Evolutionary conservation across 2,113 vertebrate species (phyloP), one percentile per base, ranked within the genome.

Genomic region (Parus major): DNA sequence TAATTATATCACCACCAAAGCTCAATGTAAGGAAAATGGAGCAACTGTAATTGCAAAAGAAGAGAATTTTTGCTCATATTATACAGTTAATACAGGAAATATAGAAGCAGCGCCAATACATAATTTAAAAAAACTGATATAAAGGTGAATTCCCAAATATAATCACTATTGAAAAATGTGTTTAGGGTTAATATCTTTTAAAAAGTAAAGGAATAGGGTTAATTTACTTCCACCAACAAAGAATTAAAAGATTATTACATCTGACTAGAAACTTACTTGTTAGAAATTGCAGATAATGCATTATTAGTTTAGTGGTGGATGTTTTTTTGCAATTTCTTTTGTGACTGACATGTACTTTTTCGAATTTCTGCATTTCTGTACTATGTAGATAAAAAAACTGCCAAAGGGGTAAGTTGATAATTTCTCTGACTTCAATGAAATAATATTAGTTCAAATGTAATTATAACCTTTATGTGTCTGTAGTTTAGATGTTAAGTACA

Each of bases 1-100:
- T 97, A 97, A 97, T 98, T 97, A 97, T 68, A 87, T 68, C 76
- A 88, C 70, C 79, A 96, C 90, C 59, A 60, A 93, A 92, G 90
- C 66, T 44, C 83, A 83, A 63, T 53, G 28, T n/a, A 78, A 56
- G 57, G 95, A 42, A 75, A 90, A 93, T 61, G 33, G 59, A 91
- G 90, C 27, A 66, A 94, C 71, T 84, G 47, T 86, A 97, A 96
- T 77, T 93, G 69, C 84, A 91, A 87, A 95, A 39, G 60, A 83
- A 82, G 88, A 85, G 89, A 76, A 22, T 55, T 49, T 80, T 93
- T 88, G 28, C 72, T 91, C 75, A 44, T 44, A 29, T 71, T 76
- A 41, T 33, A 57, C 1, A 31, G 29, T 49, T 56, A 80, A 92
- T 64, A 60, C 7, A 71, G 56, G 78, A 96, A 96, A 92, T 89